Conservation (phyloP, 2,888 invertebrate genomes). For the Lycia hirtaria region DNA sequence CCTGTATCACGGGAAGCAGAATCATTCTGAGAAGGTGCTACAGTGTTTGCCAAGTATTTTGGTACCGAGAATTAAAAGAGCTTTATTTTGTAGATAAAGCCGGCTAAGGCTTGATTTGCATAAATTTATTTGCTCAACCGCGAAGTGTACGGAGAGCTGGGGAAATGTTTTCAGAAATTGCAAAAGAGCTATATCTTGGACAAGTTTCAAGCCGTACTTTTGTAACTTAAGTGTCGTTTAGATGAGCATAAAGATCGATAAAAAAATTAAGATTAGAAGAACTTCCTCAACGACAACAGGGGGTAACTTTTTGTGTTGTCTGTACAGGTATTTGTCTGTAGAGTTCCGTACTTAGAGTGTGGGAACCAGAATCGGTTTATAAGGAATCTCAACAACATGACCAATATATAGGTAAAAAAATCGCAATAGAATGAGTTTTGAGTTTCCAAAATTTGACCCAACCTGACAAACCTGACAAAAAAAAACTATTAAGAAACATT, state of each 20-base stretch:
- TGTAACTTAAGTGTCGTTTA: not conserved
- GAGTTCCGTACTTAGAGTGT: too few relatives aligned
- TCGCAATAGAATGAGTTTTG: too few relatives aligned
- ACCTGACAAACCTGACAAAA: too few relatives aligned
- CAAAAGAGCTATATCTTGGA: not conserved
- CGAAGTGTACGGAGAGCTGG: not conserved
- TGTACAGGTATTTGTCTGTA: too few relatives aligned
- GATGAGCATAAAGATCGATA: not conserved
- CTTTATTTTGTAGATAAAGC: conserved; percentile 11
- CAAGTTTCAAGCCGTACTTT: not conserved
- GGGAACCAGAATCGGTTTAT: too few relatives aligned
- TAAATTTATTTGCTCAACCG: conserved; percentile 8
- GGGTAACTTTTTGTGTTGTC: too few relatives aligned
- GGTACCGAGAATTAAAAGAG: not conserved
- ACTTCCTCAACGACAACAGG: not conserved
- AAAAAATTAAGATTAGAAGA: not conserved
- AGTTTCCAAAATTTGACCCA: too few relatives aligned
- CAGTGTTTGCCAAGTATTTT: conserved; percentile 1
- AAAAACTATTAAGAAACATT: too few relatives aligned
- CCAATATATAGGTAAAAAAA: too few relatives aligned
- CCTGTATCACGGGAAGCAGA: conserved; percentile 6
- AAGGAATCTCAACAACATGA: too few relatives aligned
- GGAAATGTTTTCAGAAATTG: conserved; percentile 1
- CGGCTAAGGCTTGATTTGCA: conserved; percentile 2
- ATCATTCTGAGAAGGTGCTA: conserved; percentile 14